Evolutionary conservation across 2,113 vertebrate genomes (phyloP), one percentile per base, ranked within the genome.

Genomic region (Muntiacus muntjak): DNA sequence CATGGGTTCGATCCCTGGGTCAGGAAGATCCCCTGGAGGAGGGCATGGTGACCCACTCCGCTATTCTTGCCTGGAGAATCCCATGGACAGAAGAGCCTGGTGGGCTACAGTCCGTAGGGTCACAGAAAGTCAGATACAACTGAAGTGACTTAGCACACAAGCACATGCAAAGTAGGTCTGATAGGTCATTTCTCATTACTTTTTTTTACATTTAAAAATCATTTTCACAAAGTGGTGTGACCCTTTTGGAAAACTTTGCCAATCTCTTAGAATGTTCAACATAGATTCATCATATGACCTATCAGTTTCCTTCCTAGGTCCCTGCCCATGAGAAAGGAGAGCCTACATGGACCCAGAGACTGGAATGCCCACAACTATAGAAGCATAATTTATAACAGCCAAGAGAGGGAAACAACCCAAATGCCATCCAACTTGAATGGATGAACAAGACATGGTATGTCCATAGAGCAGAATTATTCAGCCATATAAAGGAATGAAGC

Each of bases 1-100:
- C 21, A 74, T 1, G 0, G 21, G 36, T 43, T 74, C 0, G 1
- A 43, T 43, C 36, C 3, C 71, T 26, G 21, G 71, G 23, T 76
- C 40, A 4, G 40, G 3, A 43, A 43, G 71, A 43, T 26, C 40
- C 40, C 36, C 12, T 26, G 71, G 40, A 26, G 71, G 71, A 76
- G 36, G 71, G 36, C 23, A 76, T 23, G 1, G 71, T 0, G 4
- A 76, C 36, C 19, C 19, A 71, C 67, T 71, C n/a, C 17, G 21
- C n/a, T 71, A 40, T 40, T 40, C n/a, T 71, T 71, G 67, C 67
- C 19, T 40, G 67, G n/a, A 71, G n/a, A 71, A 40, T 71, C 67
- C 67, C n/a, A 40, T 40, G 67, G 10, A 71, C 10, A 40, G 67
- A 71, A 12, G 67, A 71, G 67, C n/a, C n/a, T 71, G n/a, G 67